Percentiles rank a stretch among this genome's conserved stretches.
phyloP scores from a whole-genome alignment of 2,797 vertebrate species.

The Neosilurus hyrtlii region DNA sequence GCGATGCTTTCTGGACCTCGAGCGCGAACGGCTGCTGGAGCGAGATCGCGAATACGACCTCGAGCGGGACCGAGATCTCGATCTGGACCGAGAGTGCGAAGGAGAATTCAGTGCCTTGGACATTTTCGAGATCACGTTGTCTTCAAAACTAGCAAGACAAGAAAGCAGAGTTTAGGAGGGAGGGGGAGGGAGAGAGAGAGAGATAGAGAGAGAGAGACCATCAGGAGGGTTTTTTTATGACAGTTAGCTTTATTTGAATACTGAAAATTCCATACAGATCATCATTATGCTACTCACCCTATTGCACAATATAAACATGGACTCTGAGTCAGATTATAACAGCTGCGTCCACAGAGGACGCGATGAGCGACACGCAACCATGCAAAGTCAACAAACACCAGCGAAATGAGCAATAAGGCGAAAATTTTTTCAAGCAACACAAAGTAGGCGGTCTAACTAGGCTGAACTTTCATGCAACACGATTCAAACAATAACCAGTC shows the following conservation, averaged over 20 bases:
- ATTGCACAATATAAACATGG: too few species aligned
- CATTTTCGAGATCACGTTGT: constrained; percentile 74
- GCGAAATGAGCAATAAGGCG: too few species aligned
- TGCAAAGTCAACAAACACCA: too few species aligned
- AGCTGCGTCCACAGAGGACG: too few species aligned
- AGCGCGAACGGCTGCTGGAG: constrained; percentile 88
- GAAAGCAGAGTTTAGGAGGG: neutral
- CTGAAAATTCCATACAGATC: too few species aligned
- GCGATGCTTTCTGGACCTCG: constrained; percentile 89
- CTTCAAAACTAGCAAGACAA: constrained; percentile 27
- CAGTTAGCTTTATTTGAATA: constrained; percentile 4
- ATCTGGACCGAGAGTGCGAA: constrained; percentile 85
- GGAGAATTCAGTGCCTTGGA: constrained; percentile 92
- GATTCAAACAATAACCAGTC: too few species aligned
- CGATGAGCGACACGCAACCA: too few species aligned
- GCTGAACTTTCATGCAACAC: too few species aligned
- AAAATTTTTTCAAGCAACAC: too few species aligned
- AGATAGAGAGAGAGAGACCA: neutral
- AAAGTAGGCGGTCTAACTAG: too few species aligned
- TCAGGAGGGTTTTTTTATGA: neutral
- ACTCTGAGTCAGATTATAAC: too few species aligned
- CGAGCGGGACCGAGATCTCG: constrained; percentile 85
- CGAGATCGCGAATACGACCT: constrained; percentile 90
- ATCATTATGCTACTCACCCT: too few species aligned
- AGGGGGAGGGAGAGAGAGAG: neutral